Evolutionary conservation across 1,140 invertebrate species (phyloP).

Genomic region (Neotoxoptera formosana): DNA sequence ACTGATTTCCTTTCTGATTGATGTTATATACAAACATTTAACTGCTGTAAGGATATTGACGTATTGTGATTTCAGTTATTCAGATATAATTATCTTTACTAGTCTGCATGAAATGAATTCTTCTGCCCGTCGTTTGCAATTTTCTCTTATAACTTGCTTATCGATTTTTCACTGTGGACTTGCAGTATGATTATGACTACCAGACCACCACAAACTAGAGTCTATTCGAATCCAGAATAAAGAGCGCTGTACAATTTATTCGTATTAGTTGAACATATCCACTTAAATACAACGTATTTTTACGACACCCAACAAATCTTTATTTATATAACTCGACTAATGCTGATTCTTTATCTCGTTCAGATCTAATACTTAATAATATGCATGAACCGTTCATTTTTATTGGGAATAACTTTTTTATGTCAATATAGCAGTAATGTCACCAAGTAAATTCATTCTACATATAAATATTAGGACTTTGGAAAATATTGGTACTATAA

Average conservation of each 20-base stretch:
- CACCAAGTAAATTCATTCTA: background rate
- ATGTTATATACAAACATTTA: background rate
- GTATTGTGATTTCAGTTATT: background rate
- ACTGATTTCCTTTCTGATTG: background rate
- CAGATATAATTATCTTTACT: background rate
- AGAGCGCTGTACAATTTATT: background rate
- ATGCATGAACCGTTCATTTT: background rate
- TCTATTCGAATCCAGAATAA: background rate
- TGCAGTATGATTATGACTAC: background rate
- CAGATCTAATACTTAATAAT: background rate
- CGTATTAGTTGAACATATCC: background rate
- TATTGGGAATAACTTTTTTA: background rate
- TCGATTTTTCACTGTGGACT: background rate
- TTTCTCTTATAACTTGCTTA: background rate
- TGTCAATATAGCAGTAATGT: background rate
- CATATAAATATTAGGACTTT: no score
- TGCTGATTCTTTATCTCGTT: background rate
- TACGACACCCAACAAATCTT: background rate
- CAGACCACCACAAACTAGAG: background rate
- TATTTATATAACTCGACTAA: background rate
- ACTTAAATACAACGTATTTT: background rate
- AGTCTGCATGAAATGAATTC: background rate
- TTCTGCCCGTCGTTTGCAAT: background rate
- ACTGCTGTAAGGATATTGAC: background rate
- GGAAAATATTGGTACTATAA: no score